Evolutionary conservation across 1,140 invertebrate species (phyloP), one percentile per base, ranked within the genome.

Genomic region (Brachionus paranguensis): DNA sequence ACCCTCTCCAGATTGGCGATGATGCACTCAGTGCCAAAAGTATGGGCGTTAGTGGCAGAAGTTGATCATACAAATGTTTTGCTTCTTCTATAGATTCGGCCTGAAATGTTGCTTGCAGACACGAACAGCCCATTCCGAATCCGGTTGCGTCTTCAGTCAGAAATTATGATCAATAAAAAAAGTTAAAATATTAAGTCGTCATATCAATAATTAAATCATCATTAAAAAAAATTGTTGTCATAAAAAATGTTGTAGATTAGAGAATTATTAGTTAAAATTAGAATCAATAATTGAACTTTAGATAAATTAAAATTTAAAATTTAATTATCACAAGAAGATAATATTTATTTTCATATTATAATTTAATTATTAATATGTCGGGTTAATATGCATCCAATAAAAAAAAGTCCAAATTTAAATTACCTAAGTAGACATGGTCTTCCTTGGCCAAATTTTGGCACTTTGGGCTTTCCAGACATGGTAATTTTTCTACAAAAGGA

Each of bases 51-150:
- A 99, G 90, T 0, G 97, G 96, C 5, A 96, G 94, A 7, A 99
- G 91, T 88, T 99, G 97, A 90, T 99, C 98, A 88, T 99, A 99
- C 0, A 99, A 91, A 27, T 93, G 94, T 85, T 95, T 91, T 5
- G 97, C 98, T 91, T 99, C 98, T 60, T 92, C 91, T 53, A 99
- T 96, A 88, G 98, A 98, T 89, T 96, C 98, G 0, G 98, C 96
- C 91, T 97, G 94, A 87, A 91, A 92, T 20, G 91, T 91, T 27
- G 97, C 91, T 89, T 99, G 98, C 10, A 99, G 91, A 89, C 97
- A 99, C 87, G 95, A 98, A 88, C 95, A 97, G 43, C 97, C 97
- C 98, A 99, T 99, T 53, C 98, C 98, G 90, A 99, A 99, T 43
- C 96, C 97, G 96, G 99, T 99, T 0, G 96, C 95, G 89, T 99